Evolutionary conservation across 2,113 vertebrate species (phyloP), one percentile per base, ranked within the genome.

Genomic region (Mesoclemmys tuberculata): DNA sequence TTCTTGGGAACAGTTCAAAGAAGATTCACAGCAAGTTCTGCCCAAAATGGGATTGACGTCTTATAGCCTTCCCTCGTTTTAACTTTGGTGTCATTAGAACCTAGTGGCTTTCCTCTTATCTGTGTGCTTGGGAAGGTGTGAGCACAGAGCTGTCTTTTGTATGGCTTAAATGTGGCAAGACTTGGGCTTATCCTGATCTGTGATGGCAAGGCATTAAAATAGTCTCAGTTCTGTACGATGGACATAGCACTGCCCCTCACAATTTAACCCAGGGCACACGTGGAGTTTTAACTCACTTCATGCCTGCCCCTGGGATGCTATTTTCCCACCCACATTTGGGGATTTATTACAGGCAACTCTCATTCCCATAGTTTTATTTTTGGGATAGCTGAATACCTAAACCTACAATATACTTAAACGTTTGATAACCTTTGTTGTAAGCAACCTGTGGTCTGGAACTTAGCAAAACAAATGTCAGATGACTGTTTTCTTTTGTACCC

Each of bases 381-480:
- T 90, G 64, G 82, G 35, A 90, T 24, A 22, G 14, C 2, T 0
- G 13, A 81, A 81, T 94, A 96, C 89, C 85, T 94, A 89, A 89
- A 89, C 68, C 51, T 92, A 77, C 10, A 80, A 56, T 84, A 74
- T 95, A 80, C 71, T 94, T 52, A 79, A 90, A 93, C 87, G 85
- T 86, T 94, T 95, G 93, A 94, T 96, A 85, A 84, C 55, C 56
- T 94, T 92, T 94, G 55, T 21, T 94, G 18, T 92, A 84, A 74
- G 58, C 93, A 91, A 94, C 95, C 89, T 94, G 82, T 82, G 94
- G 41, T 94, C 93, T 95, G 87, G 86, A 94, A 95, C 82, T 94
- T 96, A 89, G 87, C 94, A 94, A 92, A 90, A 95, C 90, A 90
- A 82, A 90, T 68, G 84, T 41, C 84, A 75, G n/a, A 49, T 83